Conservation (phyloP, 1,140 invertebrate species). For the Protaetia brevitarsis region DNA sequence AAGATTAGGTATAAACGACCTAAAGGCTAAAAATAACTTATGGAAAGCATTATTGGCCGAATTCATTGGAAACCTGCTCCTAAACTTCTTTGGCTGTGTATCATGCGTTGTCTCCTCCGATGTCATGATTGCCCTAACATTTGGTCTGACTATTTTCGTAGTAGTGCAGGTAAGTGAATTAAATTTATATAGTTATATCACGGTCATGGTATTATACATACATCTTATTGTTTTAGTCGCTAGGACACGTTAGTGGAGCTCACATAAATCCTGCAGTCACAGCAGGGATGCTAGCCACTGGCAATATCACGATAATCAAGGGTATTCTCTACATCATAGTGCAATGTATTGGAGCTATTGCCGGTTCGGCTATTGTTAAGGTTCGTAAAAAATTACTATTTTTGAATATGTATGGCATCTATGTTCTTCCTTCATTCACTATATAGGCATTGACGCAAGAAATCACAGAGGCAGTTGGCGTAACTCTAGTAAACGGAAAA, state of each 20-base stretch:
- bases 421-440: background rate
- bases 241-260: constrained; percentile 86
- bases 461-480: constrained; percentile 49
- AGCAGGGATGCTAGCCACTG: constrained; percentile 70
- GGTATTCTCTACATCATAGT: constrained; percentile 78
- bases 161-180: constrained; percentile 65
- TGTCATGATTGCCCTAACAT: constrained; percentile 78
- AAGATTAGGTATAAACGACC: constrained; percentile 63
- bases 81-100: constrained; percentile 84
- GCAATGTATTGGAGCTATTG: constrained; percentile 80
- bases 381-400: constrained; percentile 29
- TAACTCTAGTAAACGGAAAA: constrained; percentile 45
- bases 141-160: constrained; percentile 81
- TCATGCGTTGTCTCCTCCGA: constrained; percentile 55
- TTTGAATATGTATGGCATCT: background rate
- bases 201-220: background rate
- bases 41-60: constrained; percentile 77
- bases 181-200: background rate
- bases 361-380: constrained; percentile 70
- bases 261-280: constrained; percentile 92
- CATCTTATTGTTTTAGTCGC: constrained; percentile 55
- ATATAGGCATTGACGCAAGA: constrained; percentile 4
- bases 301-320: constrained; percentile 72
- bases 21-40: constrained; percentile 58
- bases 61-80: constrained; percentile 75